These are phyloP conservation scores for Nomada goodeniana DNA, from an alignment of 2,888 invertebrate genomes.

Conservation along the genomic window DNA sequence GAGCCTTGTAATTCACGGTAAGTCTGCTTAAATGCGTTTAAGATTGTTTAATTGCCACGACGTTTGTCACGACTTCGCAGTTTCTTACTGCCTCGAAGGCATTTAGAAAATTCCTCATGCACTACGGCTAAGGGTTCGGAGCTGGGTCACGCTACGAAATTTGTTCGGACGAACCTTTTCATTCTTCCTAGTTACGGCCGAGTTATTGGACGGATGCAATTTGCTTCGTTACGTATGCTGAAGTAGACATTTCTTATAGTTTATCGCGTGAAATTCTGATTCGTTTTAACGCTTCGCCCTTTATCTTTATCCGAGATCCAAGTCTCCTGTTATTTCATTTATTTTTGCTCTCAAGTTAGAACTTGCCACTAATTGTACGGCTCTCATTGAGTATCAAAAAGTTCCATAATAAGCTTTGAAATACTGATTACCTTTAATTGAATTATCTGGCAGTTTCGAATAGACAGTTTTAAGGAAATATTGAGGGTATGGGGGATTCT, in stretches of 20 bases:
- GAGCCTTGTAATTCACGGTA: neutral
- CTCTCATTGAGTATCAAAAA: too few relatives aligned
- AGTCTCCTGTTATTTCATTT: neutral
- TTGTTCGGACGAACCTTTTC: constrained; percentile 27
- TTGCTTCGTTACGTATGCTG: constrained; percentile 35
- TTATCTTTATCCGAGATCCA: constrained; percentile 25
- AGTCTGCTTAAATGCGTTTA: neutral
- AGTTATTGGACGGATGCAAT: constrained; percentile 40
- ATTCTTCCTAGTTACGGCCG: constrained; percentile 33
- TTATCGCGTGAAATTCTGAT: neutral
- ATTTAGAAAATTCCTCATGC: constrained; percentile 24
- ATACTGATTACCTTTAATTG: too few relatives aligned
- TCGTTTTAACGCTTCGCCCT: constrained; percentile 21
- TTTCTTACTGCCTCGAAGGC: neutral
- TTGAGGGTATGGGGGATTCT: too few relatives aligned
- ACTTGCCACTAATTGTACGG: too few relatives aligned
- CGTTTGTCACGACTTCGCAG: constrained; percentile 24
- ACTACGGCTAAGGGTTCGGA: neutral
- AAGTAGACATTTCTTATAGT: constrained; percentile 9
- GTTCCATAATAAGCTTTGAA: too few relatives aligned
- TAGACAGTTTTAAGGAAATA: too few relatives aligned
- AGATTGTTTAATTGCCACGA: constrained; percentile 33
- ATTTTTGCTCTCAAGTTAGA: too few relatives aligned
- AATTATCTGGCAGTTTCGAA: too few relatives aligned
- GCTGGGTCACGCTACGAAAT: constrained; percentile 3